A percentile compares a stretch with the other conserved stretches of the same genome.
phyloP scores from a whole-genome alignment of 2,113 vertebrate species.

The Aix galericulata region DNA sequence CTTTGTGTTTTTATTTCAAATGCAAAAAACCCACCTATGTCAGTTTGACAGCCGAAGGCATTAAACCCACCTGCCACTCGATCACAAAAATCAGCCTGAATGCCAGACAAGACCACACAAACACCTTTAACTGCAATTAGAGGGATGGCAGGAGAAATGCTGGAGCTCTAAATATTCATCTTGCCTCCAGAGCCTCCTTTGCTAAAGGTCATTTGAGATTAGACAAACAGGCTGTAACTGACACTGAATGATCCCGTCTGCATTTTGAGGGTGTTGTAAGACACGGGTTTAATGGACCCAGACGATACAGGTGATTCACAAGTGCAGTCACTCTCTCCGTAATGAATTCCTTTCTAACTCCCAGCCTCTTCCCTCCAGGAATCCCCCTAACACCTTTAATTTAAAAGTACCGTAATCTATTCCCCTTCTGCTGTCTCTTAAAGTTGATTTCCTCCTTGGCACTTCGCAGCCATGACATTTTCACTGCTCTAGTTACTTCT shows the following conservation, averaged over 20 bases:
- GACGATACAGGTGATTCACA: not conserved
- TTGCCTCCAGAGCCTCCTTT: not conserved
- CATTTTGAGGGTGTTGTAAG: not conserved
- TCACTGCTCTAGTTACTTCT: not conserved
- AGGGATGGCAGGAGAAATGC: not conserved
- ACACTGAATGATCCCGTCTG: not conserved
- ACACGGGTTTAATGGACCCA: not conserved
- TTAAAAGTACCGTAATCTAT: constrained; percentile 6
- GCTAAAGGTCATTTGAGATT: not conserved
- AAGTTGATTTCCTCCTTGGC: not conserved
- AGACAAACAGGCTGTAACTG: not conserved
- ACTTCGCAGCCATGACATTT: not conserved
- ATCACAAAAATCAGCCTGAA: not conserved
- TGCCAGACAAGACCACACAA: not conserved
- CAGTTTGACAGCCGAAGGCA: not conserved
- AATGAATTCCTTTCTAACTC: not conserved
- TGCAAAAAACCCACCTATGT: not conserved
- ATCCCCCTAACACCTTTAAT: constrained; percentile 7
- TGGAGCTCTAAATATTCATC: not conserved
- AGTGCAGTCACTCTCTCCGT: not conserved
- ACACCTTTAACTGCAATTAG: not conserved
- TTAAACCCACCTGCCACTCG: not conserved
- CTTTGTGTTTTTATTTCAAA: not conserved
- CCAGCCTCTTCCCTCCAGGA: constrained; percentile 5
- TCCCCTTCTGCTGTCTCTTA: constrained; percentile 11